These are phyloP conservation scores for Parnassius orleans DNA, from an alignment of 2,888 invertebrate species.

Conservation along the genomic window DNA sequence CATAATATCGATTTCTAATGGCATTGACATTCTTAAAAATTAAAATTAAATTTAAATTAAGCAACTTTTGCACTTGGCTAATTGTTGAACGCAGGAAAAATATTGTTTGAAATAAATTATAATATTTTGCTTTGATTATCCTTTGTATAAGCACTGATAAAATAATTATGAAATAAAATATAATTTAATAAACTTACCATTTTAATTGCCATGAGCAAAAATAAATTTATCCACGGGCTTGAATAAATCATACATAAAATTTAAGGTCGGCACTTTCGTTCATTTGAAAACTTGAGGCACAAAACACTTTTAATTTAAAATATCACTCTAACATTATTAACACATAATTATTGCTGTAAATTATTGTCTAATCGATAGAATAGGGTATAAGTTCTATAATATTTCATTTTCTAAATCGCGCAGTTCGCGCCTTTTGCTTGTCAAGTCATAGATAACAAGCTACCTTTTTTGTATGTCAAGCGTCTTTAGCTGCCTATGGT, in stretches of 20 bases:
- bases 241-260: constrained; percentile 80
- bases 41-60: too few relatives aligned
- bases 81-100: too few relatives aligned
- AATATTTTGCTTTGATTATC: too few relatives aligned
- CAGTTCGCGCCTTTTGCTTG: constrained; percentile 20
- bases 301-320: constrained; percentile 43
- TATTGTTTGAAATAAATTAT: too few relatives aligned
- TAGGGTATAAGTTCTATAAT: neutral
- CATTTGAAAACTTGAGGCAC: constrained; percentile 58
- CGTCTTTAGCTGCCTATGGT: constrained; percentile 19
- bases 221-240: constrained; percentile 74
- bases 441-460: constrained; percentile 12
- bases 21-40: too few relatives aligned
- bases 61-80: too few relatives aligned
- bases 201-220: constrained; percentile 78
- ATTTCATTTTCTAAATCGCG: constrained; percentile 9
- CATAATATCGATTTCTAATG: too few relatives aligned
- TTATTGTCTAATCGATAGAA: neutral
- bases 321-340: constrained; percentile 19
- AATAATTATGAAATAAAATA: constrained; percentile 21
- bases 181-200: constrained; percentile 59
- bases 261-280: constrained; percentile 66
- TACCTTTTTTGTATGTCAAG: constrained; percentile 10
- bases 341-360: constrained; percentile 5
- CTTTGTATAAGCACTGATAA: neutral